Conservation (phyloP, 2,888 invertebrate genomes). For the Ceratothoa steindachneri region DNA sequence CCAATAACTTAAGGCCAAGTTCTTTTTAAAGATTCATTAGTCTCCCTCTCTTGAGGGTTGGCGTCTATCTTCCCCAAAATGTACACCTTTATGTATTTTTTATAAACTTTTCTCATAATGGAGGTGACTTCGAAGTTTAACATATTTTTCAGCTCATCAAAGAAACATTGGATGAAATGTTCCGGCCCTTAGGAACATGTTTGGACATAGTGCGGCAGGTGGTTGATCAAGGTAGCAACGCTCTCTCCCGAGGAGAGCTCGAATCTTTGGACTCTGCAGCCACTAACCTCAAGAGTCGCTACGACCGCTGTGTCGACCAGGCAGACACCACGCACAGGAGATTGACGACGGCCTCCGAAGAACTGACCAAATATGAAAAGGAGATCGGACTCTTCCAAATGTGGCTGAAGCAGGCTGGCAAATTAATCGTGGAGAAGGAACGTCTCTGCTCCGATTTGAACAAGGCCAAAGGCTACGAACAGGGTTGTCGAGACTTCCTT, state of each 20-base stretch:
- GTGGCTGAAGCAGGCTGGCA: conserved; percentile 78
- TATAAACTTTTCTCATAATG: no score
- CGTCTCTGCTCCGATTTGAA: conserved; percentile 72
- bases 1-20: neutral
- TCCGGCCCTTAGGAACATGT: conserved; percentile 75
- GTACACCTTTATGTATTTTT: no score
- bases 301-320: conserved; percentile 59
- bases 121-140: neutral
- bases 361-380: conserved; percentile 75
- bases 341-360: conserved; percentile 74
- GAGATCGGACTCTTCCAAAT: conserved; percentile 51
- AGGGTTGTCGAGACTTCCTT: conserved; percentile 80
- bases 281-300: conserved; percentile 64
- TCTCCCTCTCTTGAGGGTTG: no score
- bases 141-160: conserved; percentile 67
- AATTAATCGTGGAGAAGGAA: conserved; percentile 78
- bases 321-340: conserved; percentile 72
- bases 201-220: conserved; percentile 85
- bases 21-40: neutral
- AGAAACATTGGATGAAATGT: conserved; percentile 81
- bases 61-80: no score
- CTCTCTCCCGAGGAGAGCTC: conserved; percentile 87
- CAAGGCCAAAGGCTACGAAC: conserved; percentile 58
- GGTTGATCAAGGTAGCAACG: conserved; percentile 81
- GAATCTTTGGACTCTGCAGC: conserved; percentile 80